phyloP scores from a whole-genome alignment of 2,797 vertebrate species.

The Ispidina picta region DNA sequence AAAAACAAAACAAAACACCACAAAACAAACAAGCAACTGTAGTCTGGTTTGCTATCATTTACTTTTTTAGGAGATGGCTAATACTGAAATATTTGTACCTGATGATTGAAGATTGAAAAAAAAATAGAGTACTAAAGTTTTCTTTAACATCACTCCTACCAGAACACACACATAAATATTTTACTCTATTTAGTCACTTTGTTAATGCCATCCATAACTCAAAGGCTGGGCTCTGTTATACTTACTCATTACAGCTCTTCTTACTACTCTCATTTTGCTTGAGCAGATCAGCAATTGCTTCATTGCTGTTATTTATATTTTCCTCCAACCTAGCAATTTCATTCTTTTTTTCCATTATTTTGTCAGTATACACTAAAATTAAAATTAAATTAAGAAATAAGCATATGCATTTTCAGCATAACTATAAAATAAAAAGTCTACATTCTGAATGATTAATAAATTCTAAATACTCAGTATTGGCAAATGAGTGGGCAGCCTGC shows the following conservation, averaged over 20 bases:
- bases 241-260: constrained; percentile 72
- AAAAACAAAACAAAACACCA: background rate
- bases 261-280: constrained; percentile 69
- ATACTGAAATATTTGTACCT: background rate
- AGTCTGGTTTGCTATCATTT: background rate
- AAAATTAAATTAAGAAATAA: background rate
- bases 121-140: background rate
- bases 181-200: background rate
- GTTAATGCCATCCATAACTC: background rate
- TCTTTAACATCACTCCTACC: background rate
- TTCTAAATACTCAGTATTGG: background rate
- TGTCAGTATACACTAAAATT: constrained; percentile 67
- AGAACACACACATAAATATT: background rate
- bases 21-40: background rate
- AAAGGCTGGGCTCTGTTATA: constrained; percentile 23
- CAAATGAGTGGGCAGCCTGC: background rate
- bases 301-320: constrained; percentile 68
- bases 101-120: background rate
- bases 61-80: background rate
- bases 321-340: constrained; percentile 66
- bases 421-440: background rate
- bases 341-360: constrained; percentile 61
- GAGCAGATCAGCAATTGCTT: constrained; percentile 68
- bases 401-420: background rate
- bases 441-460: background rate